A percentile compares a stretch with the other conserved stretches of the same genome.
phyloP scores from a whole-genome alignment of 2,113 vertebrate species.

The Neoarius graeffei region DNA sequence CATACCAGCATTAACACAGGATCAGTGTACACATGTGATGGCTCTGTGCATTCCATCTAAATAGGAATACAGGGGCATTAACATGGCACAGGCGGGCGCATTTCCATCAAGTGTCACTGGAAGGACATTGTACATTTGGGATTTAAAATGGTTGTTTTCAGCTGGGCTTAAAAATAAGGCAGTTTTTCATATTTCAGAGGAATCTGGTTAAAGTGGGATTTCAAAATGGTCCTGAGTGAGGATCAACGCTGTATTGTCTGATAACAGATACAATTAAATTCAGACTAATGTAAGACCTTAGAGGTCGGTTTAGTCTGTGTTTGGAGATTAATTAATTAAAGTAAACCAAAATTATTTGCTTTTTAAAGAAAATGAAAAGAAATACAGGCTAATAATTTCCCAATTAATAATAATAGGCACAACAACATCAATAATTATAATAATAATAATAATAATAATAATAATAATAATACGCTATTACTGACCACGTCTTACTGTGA shows the following conservation, averaged over 20 bases:
- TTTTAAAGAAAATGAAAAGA: neutral
- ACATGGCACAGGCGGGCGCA: neutral
- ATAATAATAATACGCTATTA: slow-evolving; percentile 5
- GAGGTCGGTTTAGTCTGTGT: neutral
- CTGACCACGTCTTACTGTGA: slow-evolving; percentile 40
- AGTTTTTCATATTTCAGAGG: neutral
- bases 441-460: slow-evolving; percentile 41
- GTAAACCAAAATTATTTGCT: neutral
- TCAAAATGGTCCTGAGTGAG: too few species aligned
- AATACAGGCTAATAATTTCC: neutral
- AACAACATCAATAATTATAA: slow-evolving; percentile 45
- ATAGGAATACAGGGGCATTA: neutral
- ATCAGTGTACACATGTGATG: neutral
- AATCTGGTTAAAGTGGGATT: neutral
- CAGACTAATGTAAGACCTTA: neutral
- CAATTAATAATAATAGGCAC: neutral
- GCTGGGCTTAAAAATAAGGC: neutral
- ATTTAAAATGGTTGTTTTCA: neutral
- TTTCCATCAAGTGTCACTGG: neutral
- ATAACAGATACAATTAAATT: neutral
- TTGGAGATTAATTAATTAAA: neutral
- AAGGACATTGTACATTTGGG: neutral
- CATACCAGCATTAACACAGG: neutral
- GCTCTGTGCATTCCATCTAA: neutral
- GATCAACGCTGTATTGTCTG: neutral